Evolutionary conservation across 2,797 vertebrate species (phyloP), one percentile per base, ranked within the genome.

Genomic region (Aeoliscus strigatus): DNA sequence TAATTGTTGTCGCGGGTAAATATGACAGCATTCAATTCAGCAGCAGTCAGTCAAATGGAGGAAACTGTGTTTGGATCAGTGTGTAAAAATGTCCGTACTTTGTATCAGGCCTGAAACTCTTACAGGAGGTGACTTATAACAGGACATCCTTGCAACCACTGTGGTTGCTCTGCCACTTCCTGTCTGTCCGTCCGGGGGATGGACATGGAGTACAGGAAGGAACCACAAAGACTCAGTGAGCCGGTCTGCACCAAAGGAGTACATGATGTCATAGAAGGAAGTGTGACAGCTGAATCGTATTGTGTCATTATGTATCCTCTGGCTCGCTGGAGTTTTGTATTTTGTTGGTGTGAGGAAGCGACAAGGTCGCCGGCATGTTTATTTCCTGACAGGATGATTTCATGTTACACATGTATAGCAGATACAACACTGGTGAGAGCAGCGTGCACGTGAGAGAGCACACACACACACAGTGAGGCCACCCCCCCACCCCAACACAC

Each of bases 211-310:
- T 60, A 46, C 80, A 84, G 87, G 87, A 88, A 87, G 72, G 55
- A 60, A 75, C 54, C 49, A 31, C 60, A 48, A 63, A 63, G 65
- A 41, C 65, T 59, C 39, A 0, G 45, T 45, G 59, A 75, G 68
- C 45, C 35, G 25, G 56, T 58, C n/a, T 2, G 14, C 51, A 66
- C 51, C 65, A 59, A 53, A 50, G n/a, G 65, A 80, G 71, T 44
- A 32, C 70, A 79, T 89, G 82, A 89, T 87, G 86, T 90, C 87
- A 89, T 70, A 62, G 5, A 0, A 79, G 86, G 81, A 88, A 85
- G 73, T 28, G 63, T 55, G 73, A 61, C 69, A 63, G 71, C 70
- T 80, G 75, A 63, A 63, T 62, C 14, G 11, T 70, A 80, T 82
- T 80, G 76, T 76, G 79, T 82, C 86, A 78, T 77, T 72, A 72